These are phyloP conservation scores for Tenualosa thibaudeaui DNA, from an alignment of 2,797 vertebrate species.

Conservation along the genomic window DNA sequence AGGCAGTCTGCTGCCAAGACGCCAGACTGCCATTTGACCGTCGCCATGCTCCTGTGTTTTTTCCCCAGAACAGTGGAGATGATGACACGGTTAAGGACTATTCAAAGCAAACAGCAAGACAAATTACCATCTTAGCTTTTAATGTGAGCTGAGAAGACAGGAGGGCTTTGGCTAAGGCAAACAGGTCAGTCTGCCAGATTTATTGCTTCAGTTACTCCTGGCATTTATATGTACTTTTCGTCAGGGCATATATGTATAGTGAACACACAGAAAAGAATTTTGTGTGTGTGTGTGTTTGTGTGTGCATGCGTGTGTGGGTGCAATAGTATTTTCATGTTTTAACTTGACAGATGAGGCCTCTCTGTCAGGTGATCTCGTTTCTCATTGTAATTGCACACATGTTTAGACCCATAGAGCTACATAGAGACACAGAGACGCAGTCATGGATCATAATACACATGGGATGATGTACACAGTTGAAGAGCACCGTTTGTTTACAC, in stretches of 20 bases:
- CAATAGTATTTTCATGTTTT: neutral
- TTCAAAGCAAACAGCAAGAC: constrained; percentile 83
- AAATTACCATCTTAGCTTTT: constrained; percentile 80
- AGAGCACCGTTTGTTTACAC: neutral
- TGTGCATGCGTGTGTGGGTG: constrained; percentile 3
- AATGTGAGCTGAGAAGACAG: constrained; percentile 72
- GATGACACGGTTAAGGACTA: constrained; percentile 84
- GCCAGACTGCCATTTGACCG: constrained; percentile 93
- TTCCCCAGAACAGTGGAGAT: constrained; percentile 80
- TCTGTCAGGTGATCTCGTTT: constrained; percentile 5
- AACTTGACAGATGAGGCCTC: constrained; percentile 17
- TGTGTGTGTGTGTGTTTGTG: constrained; percentile 8
- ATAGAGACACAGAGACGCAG: neutral
- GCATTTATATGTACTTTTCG: neutral
- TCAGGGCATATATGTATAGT: neutral
- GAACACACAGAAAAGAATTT: neutral
- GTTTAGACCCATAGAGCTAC: neutral
- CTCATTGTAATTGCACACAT: neutral
- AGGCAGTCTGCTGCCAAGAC: constrained; percentile 87
- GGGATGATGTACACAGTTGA: neutral
- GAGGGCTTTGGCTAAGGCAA: constrained; percentile 64
- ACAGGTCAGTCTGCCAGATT: constrained; percentile 55
- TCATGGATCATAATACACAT: neutral
- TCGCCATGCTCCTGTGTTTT: constrained; percentile 87
- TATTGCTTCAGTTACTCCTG: constrained; percentile 9